Base-by-base conservation (phyloP, 2,113 vertebrate genomes). In the Speoplatyrhinus poulsoni region DNA sequence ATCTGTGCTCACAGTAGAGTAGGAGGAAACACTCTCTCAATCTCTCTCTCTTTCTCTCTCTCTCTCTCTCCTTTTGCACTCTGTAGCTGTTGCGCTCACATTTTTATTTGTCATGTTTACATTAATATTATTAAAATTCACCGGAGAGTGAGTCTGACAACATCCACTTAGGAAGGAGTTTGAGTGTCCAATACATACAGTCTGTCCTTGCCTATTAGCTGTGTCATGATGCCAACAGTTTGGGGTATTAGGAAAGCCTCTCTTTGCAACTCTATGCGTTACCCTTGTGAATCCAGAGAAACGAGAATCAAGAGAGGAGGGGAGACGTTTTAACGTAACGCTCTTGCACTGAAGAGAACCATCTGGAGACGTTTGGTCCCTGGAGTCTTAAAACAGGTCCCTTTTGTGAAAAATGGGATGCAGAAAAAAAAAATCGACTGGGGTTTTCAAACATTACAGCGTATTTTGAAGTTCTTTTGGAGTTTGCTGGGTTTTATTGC, bases 381-480 rank as follows among this genome's bases (percentile, higher is more conserved):
- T n/a, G 48, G 70, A 77, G 85, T 82, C 86, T 26, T 88, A 80
- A 75, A 91, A 91, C 87, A 92, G 90, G 90, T 92, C 89, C 80
- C 90, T 87, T 91, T 92, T 92, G 85, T 91, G 83, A 88, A 91
- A 91, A 90, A 90, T 87, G 85, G 82, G 77, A 89, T 77, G 73
- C 83, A 67, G 82, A 90, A 86, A 89, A 85, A 75, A 72, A 72
- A 84, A 90, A 88, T 83, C 65, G 61, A 77, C 82, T 83, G 85
- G 80, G 70, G 67, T 87, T 91, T 91, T 93, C 83, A 89, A 92
- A 91, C 89, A 90, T 92, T 89, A 91, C 83, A 76, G 88, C 85
- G 87, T 91, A 92, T 93, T 93, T 92, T 92, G 85, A 93, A 90
- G 90, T 91, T 89, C 91, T 89, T 88, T 89, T 81, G 83, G 85